Evolutionary conservation across 2,113 vertebrate species (phyloP).

Genomic region (Heteronetta atricapilla): DNA sequence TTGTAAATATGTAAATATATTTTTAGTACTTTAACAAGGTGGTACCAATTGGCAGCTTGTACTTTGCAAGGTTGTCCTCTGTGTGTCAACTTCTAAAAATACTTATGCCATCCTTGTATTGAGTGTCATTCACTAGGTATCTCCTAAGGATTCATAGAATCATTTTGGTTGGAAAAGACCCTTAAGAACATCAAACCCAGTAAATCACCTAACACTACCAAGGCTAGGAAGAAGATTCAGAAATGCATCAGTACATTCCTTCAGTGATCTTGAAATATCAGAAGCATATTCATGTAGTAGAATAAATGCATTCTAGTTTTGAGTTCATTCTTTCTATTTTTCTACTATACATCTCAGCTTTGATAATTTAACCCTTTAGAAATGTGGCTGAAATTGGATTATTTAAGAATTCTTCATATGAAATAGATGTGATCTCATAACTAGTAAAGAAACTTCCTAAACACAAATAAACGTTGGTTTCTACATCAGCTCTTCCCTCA

Average conservation of each 20-base stretch:
- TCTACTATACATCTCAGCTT: neutral
- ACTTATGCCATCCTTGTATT: accelerated
- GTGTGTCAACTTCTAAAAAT: neutral
- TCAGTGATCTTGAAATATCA: neutral
- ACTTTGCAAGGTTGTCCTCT: neutral
- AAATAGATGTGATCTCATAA: neutral
- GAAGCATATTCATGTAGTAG: neutral
- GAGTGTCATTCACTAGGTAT: accelerated
- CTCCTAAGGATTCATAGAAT: neutral
- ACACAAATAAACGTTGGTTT: neutral
- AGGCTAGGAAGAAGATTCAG: neutral
- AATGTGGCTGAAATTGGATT: neutral
- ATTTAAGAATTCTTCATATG: neutral
- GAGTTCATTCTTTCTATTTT: neutral
- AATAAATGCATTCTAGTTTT: neutral
- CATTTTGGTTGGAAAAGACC: neutral
- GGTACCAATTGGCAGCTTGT: neutral
- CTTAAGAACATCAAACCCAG: neutral
- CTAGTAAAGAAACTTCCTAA: neutral
- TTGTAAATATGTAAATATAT: neutral
- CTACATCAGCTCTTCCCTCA: neutral
- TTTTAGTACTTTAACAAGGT: neutral
- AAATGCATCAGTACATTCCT: neutral
- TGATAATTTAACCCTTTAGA: neutral
- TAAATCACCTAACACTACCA: neutral